Conservation (phyloP, 2,797 vertebrate species). For the Novumbra hubbsi region DNA sequence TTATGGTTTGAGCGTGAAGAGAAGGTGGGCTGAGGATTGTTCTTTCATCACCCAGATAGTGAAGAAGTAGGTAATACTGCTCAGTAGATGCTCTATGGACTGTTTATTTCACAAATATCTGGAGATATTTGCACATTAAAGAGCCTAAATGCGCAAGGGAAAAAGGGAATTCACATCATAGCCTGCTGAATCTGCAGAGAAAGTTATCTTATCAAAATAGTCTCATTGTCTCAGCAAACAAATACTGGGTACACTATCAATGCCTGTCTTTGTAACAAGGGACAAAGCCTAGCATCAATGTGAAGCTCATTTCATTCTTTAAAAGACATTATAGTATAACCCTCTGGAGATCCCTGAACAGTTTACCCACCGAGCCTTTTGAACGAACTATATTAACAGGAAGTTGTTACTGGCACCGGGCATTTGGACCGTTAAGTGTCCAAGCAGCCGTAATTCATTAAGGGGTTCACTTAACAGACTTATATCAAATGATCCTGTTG, state of each 20-base stretch:
- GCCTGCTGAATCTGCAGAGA: no score
- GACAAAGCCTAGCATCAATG: not conserved
- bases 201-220: no score
- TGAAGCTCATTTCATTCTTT: not conserved
- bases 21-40: no score
- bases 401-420: not conserved
- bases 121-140: no score
- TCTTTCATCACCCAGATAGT: no score
- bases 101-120: no score
- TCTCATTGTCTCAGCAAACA: no score
- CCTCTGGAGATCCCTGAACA: not conserved
- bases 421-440: not conserved
- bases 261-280: not conserved
- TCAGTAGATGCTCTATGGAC: no score
- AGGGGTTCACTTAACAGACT: not conserved
- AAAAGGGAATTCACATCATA: no score
- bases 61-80: no score
- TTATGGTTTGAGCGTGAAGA: no score
- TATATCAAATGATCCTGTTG: not conserved
- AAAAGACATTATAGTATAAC: not conserved
- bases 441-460: not conserved
- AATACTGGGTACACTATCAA: not conserved
- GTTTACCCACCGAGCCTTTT: not conserved
- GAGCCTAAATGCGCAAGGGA: no score
- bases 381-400: not conserved